Conservation (phyloP, 2,113 vertebrate genomes). For the Cygnus atratus region DNA sequence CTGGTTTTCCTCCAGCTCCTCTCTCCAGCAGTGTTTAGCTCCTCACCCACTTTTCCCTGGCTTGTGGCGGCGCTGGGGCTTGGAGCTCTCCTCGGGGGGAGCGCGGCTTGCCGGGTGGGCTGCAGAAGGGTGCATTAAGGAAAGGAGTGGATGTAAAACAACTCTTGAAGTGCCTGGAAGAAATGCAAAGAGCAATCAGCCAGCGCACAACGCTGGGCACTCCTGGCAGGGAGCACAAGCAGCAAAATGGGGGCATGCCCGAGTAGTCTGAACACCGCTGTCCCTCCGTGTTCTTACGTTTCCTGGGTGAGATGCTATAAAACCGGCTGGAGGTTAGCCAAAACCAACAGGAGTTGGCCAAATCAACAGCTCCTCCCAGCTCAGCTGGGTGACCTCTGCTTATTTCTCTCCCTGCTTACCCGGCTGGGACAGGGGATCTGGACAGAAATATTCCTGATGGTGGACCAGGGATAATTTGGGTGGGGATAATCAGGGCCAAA, state of each 20-base stretch:
- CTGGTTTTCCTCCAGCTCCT: neutral
- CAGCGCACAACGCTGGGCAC: neutral
- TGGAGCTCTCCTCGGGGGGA: neutral
- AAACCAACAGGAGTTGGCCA: neutral
- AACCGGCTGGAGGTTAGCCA: neutral
- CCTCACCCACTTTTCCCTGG: neutral
- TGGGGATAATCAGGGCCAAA: neutral
- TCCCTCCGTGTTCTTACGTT: fast-evolving
- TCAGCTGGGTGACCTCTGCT: neutral
- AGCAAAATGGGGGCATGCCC: neutral
- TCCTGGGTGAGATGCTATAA: neutral
- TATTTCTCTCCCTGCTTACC: neutral
- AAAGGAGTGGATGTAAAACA: neutral
- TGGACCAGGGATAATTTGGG: neutral
- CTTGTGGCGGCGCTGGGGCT: neutral
- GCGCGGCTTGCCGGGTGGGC: too few relatives aligned
- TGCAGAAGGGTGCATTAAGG: neutral
- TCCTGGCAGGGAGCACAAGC: neutral
- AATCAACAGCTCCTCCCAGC: neutral
- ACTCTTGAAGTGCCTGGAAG: neutral
- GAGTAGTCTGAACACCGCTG: neutral
- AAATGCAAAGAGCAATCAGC: neutral
- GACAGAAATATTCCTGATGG: neutral
- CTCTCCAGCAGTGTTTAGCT: neutral
- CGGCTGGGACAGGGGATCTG: neutral